Evolutionary conservation across 1,140 invertebrate genomes (phyloP), one percentile per base, ranked within the genome.

Genomic region (Melipona quadrifasciata): DNA sequence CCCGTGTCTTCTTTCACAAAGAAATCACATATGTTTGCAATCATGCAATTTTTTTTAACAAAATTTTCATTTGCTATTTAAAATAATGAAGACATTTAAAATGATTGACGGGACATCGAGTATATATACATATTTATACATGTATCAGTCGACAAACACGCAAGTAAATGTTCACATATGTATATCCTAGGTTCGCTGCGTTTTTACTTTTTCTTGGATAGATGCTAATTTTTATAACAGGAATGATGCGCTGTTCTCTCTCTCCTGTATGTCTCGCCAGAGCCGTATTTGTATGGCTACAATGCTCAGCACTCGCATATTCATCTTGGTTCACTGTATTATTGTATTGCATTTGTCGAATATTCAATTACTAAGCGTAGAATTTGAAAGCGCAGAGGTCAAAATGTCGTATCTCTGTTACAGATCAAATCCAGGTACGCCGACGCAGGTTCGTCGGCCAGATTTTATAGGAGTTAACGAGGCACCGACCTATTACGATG

Each of bases 371-470:
- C 16, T 34, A n/a, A 47, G 16, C 27, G 34, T 21, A 5, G 2
- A 17, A 31, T 24, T 27, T 16, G 21, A 6, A 70, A 51, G 61
- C 70, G 27, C 55, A 14, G 71, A 65, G 14, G 71, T 76, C 80
- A 85, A 85, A 76, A 80, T 58, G 17, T 51, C 16, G 14, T 58
- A 72, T 86, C 39, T 86, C 53, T 92, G 86, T 93, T 95, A 92
- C 96, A 98, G 97, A 96, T 98, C 97, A 76, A 98, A 98, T 95
- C 98, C 97, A 80, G 97, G 97, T 91, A 98, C 97, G 86, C 98
- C 98, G 87, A 98, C 97, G 86, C 97, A 98, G 95, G 96, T 97
- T 72, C 96, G 97, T 91, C 96, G 97, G 82, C 97, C 97, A 16
- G 97, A 98, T 93, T 98, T 98, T 94, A 98, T 98, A 91, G 96